Evolutionary conservation across 2,113 vertebrate species (phyloP), one percentile per base, ranked within the genome.

Genomic region (Paraplagusia blochii): DNA sequence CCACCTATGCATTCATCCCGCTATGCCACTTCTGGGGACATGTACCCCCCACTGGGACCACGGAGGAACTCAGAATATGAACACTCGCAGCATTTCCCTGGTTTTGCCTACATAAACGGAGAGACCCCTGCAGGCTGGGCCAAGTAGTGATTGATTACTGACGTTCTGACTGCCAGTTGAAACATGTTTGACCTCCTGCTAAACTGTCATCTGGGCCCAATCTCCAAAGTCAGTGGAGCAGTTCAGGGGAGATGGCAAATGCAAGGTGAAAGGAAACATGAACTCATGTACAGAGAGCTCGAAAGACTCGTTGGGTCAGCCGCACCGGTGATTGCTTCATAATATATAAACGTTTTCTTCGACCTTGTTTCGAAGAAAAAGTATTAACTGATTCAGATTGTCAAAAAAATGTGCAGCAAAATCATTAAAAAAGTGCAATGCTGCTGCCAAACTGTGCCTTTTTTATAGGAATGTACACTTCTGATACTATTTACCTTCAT

Each of bases 81-180:
- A 85, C 96, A 98, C 88, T 94, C 94, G 74, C 97, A 99, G 89
- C 96, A 98, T 93, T 99, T 99, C 85, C 95, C 97, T 0, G 97
- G 97, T 77, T 99, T 99, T 73, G 96, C 97, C 79, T 99, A 99
- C 77, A 98, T 99, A 82, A 98, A 97, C 1, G 95, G 97, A 49
- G 97, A 99, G 77, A 94, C 96, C 79, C 95, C 93, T 48, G 95
- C 97, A 4, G 95, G 96, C 18, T 99, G 97, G 97, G 97, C 97
- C 36, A 99, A 99, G 71, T 96, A 88, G 50, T 53, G 52, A 42
- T 35, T 8, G 12, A 42, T 36, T 45, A 14, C 43, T 14, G 6
- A 18, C 72, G 22, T 47, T 29, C 22, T 29, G 22, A 29, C 22
- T 29, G 22, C 22, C 22, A 29, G 59, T 58, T 72, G 48, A 58